Evolutionary conservation across 1,140 invertebrate genomes (phyloP).

Genomic region (Sycobia sp.): DNA sequence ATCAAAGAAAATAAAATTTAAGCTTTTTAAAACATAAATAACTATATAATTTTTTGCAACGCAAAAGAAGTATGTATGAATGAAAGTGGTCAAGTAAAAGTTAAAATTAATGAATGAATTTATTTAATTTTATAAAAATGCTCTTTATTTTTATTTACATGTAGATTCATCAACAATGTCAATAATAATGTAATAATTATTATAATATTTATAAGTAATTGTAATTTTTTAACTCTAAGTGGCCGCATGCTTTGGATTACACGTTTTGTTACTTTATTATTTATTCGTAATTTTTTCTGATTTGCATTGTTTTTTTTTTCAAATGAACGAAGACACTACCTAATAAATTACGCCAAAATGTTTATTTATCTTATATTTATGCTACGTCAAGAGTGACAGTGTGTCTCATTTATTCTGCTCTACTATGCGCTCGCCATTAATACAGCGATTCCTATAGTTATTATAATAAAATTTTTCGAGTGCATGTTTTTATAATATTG

Average conservation of each 20-base stretch:
- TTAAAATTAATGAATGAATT: slow-evolving; percentile 10
- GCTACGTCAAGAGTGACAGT: slow-evolving; percentile 17
- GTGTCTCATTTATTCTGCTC: slow-evolving; percentile 12
- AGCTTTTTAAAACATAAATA: no score
- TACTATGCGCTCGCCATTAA: slow-evolving; percentile 10
- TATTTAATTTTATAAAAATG: slow-evolving; percentile 48
- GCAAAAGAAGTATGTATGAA: neutral
- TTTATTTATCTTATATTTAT: slow-evolving; percentile 2
- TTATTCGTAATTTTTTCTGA: slow-evolving; percentile 33
- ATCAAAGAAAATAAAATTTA: no score
- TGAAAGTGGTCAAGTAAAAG: neutral
- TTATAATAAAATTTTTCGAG: neutral
- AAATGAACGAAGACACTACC: slow-evolving; percentile 27
- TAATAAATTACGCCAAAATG: slow-evolving; percentile 16
- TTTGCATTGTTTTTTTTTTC: slow-evolving; percentile 14
- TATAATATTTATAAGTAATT: slow-evolving; percentile 36
- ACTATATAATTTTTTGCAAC: no score
- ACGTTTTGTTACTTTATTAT: slow-evolving; percentile 27
- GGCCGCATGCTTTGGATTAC: slow-evolving; percentile 43
- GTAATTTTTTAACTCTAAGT: slow-evolving; percentile 38
- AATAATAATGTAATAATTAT: slow-evolving; percentile 49
- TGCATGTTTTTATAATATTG: neutral
- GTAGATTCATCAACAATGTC: slow-evolving; percentile 53
- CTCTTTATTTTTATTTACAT: slow-evolving; percentile 56
- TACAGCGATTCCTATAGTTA: neutral